phyloP scores from a whole-genome alignment of 2,797 vertebrate species.

The Acipenser ruthenus region DNA sequence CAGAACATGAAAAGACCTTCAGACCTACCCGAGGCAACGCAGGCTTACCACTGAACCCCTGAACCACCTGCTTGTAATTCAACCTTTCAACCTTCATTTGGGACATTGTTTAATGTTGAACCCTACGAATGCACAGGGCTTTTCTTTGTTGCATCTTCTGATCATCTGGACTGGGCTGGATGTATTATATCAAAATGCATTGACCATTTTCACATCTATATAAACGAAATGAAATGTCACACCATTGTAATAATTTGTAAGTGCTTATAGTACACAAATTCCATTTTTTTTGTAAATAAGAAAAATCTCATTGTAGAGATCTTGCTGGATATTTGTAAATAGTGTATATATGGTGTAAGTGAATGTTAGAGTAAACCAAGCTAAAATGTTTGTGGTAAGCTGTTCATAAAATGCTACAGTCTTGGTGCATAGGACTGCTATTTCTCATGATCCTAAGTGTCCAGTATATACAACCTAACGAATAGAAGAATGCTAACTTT shows the following conservation, averaged over 20 bases:
- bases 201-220: slow-evolving; percentile 26
- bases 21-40: slow-evolving; percentile 38
- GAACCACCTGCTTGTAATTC: background rate
- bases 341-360: background rate
- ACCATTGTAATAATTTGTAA: slow-evolving; percentile 22
- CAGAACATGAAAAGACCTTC: slow-evolving; percentile 56
- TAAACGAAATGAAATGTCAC: slow-evolving; percentile 30
- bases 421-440: background rate
- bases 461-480: background rate
- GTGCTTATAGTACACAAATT: slow-evolving; percentile 7
- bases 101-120: slow-evolving; percentile 2
- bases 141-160: background rate
- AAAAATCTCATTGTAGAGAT: slow-evolving; percentile 11
- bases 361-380: background rate
- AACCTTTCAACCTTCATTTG: background rate
- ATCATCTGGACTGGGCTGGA: background rate
- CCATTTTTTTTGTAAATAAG: slow-evolving; percentile 12
- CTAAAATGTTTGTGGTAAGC: background rate
- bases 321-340: background rate
- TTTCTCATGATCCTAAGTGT: background rate
- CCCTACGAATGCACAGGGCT: slow-evolving; percentile 1
- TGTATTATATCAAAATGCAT: slow-evolving; percentile 9
- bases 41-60: slow-evolving; percentile 35
- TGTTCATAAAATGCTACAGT: background rate
- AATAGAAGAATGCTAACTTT: background rate